These are phyloP conservation scores for Hirtodrosophila duncani DNA, from an alignment of 2,888 invertebrate genomes.

Conservation along the genomic window DNA sequence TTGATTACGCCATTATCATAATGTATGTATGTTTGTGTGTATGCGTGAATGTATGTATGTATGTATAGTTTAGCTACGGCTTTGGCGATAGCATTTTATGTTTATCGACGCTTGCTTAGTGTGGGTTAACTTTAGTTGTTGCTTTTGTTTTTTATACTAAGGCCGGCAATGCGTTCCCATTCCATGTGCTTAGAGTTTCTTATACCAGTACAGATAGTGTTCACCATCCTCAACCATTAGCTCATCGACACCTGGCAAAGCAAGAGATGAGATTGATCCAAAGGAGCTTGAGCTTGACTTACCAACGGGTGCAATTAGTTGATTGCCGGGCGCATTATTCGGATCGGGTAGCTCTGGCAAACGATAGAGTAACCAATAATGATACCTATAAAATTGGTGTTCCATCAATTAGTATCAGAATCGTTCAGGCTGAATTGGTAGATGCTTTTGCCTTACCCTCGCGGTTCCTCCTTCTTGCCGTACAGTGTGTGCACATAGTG, in stretches of 20 bases:
- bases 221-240: conserved; percentile 91
- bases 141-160: conserved; percentile 34
- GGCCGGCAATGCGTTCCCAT: conserved; percentile 40
- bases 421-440: not conserved
- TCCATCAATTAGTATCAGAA: not conserved
- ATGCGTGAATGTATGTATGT: conserved; percentile 23
- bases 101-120: too few species aligned
- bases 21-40: conserved; percentile 22
- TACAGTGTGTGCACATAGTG: conserved; percentile 93
- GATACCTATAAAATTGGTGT: conserved; percentile 82
- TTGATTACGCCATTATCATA: conserved; percentile 46
- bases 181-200: conserved; percentile 85
- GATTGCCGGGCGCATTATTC: conserved; percentile 89
- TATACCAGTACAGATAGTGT: conserved; percentile 95
- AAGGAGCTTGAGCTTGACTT: conserved; percentile 69
- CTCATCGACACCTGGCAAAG: conserved; percentile 86
- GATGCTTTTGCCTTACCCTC: conserved; percentile 68
- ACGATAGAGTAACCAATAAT: conserved; percentile 93
- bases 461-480: conserved; percentile 78
- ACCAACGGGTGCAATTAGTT: conserved; percentile 93
- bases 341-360: conserved; percentile 89
- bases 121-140: conserved; percentile 39
- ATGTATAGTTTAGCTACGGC: conserved; percentile 19
- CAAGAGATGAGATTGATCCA: not conserved
- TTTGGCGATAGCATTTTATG: conserved; percentile 22